phyloP scores from a whole-genome alignment of 2,797 vertebrate genomes.

The Tiaroga cobitis region DNA sequence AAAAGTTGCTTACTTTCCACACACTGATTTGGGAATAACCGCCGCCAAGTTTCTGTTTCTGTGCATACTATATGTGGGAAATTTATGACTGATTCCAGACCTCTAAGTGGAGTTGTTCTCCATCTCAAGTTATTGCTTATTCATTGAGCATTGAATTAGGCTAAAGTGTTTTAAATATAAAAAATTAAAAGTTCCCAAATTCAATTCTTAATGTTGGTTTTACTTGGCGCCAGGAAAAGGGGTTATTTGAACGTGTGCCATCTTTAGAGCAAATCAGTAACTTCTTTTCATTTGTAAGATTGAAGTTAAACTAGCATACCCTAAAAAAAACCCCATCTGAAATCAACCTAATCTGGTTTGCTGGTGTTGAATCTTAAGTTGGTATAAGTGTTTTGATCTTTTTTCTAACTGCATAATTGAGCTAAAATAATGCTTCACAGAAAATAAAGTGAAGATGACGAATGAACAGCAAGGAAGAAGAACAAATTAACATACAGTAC shows the following conservation, averaged over 20 bases:
- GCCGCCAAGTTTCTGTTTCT: constrained; percentile 30
- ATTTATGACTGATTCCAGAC: constrained; percentile 32
- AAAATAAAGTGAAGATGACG: background rate
- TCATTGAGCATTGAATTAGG: background rate
- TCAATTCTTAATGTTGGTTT: background rate
- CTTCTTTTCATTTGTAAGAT: background rate
- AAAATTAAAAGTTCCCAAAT: background rate
- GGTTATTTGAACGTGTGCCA: background rate
- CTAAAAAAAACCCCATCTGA: background rate
- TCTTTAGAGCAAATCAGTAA: background rate
- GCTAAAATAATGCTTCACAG: no score
- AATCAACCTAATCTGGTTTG: background rate
- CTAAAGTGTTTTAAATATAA: background rate
- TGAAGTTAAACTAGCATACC: background rate
- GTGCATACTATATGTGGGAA: constrained; percentile 12
- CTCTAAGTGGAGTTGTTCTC: constrained; percentile 3
- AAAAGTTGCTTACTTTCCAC: constrained; percentile 36
- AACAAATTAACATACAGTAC: background rate
- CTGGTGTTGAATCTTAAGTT: no score
- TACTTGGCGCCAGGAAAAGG: background rate
- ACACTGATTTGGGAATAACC: constrained; percentile 23
- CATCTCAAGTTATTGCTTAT: constrained; percentile 23
- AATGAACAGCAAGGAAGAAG: background rate
- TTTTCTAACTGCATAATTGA: no score
- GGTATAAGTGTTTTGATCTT: no score